These are phyloP conservation scores for Amaurobius ferox DNA, from an alignment of 2,888 invertebrate species.

Conservation along the genomic window DNA sequence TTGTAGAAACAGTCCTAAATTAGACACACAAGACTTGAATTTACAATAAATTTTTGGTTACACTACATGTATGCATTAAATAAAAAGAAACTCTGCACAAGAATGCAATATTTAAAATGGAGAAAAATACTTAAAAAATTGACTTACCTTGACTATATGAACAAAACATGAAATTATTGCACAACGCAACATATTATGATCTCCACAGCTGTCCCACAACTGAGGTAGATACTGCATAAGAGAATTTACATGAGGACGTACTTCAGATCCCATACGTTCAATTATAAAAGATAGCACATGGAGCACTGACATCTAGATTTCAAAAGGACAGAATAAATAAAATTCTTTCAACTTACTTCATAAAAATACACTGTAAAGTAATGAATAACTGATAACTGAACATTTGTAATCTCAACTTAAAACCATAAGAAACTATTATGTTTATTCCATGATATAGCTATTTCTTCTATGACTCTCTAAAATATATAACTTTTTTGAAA, in stretches of 20 bases:
- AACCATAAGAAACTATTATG: no score
- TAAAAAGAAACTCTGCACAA: neutral
- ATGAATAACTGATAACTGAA: no score
- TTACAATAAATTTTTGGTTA: neutral
- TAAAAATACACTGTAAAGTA: no score
- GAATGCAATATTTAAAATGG: neutral
- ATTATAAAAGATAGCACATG: conserved; percentile 92
- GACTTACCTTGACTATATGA: conserved; percentile 86
- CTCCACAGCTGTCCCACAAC: conserved; percentile 91
- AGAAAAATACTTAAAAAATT: neutral
- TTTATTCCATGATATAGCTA: no score
- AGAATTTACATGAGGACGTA: conserved; percentile 83
- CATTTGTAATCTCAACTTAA: no score
- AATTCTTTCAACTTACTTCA: no score
- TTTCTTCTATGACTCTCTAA: no score
- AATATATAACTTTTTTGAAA: no score
- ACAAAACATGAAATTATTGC: conserved; percentile 92
- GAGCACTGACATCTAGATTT: conserved; percentile 88
- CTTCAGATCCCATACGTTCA: conserved; percentile 88
- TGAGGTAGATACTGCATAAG: conserved; percentile 90
- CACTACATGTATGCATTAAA: neutral
- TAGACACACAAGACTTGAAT: neutral
- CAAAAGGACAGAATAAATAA: no score
- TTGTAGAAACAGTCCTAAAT: no score
- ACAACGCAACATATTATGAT: conserved; percentile 92